Conservation (phyloP, 2,888 invertebrate species). For the Cosmorhoe ocellata region DNA sequence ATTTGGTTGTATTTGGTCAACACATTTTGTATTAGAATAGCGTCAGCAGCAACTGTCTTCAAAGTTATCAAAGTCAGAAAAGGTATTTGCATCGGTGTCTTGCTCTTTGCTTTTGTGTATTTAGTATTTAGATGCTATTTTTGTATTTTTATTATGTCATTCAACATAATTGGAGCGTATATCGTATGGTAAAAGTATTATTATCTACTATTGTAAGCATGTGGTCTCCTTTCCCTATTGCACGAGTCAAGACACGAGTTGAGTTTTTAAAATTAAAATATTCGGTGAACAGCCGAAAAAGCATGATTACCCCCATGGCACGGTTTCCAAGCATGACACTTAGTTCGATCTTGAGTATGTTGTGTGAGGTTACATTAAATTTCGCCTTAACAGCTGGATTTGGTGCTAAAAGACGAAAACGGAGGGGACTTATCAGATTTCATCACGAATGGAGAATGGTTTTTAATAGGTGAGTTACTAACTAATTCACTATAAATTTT, state of each 20-base stretch:
- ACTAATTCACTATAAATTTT: too few relatives aligned
- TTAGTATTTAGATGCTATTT: background rate
- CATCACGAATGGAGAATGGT: constrained; percentile 99
- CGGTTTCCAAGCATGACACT: constrained; percentile 23
- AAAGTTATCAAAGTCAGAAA: too few relatives aligned
- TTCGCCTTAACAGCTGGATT: constrained; percentile 89
- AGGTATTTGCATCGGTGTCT: too few relatives aligned
- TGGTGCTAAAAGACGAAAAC: constrained; percentile 95
- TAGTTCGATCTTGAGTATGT: constrained; percentile 29
- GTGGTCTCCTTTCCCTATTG: constrained; percentile 34
- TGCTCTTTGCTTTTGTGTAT: too few relatives aligned
- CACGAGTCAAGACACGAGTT: constrained; percentile 28
- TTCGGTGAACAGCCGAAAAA: constrained; percentile 11
- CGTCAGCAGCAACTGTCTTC: too few relatives aligned
- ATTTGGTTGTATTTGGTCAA: too few relatives aligned
- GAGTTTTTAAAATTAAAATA: background rate
- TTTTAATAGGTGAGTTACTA: constrained; percentile 94
- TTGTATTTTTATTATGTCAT: constrained; percentile 4
- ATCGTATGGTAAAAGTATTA: constrained; percentile 50
- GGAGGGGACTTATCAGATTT: constrained; percentile 98
- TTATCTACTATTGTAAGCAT: constrained; percentile 34
- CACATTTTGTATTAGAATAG: too few relatives aligned
- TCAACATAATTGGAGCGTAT: constrained; percentile 33
- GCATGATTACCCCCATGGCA: constrained; percentile 16
- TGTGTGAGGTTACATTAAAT: constrained; percentile 45